Conservation (phyloP, 2,113 vertebrate genomes). For the Epinephelus fuscoguttatus region DNA sequence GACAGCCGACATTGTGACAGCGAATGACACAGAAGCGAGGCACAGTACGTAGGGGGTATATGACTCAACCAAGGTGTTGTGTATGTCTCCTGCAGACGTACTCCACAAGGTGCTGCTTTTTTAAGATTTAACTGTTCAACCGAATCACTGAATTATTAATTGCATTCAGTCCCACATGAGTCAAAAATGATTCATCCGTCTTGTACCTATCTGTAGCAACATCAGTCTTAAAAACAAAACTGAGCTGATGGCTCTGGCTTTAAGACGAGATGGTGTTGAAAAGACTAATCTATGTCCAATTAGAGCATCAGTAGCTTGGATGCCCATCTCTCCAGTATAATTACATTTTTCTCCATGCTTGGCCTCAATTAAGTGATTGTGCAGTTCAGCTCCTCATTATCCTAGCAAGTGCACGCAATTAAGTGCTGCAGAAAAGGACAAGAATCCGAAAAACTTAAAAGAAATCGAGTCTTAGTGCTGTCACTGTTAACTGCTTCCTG, state of each 20-base stretch:
- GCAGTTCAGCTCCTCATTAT: slow-evolving; percentile 43
- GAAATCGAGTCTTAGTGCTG: neutral
- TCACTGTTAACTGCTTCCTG: neutral
- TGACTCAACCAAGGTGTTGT: slow-evolving; percentile 65
- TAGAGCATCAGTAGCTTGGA: slow-evolving; percentile 40
- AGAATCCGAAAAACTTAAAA: slow-evolving; percentile 16
- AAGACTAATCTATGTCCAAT: slow-evolving; percentile 51
- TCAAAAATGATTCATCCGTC: neutral
- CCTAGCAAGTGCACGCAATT: slow-evolving; percentile 29
- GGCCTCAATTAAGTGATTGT: slow-evolving; percentile 44
- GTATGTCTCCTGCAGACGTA: slow-evolving; percentile 15
- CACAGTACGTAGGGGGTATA: slow-evolving; percentile 37
- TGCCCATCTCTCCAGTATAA: slow-evolving; percentile 43
- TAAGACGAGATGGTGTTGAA: slow-evolving; percentile 31
- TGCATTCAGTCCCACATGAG: neutral
- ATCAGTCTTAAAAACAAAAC: slow-evolving; percentile 17
- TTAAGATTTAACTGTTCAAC: neutral
- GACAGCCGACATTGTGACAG: slow-evolving; percentile 56
- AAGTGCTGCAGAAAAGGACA: slow-evolving; percentile 9
- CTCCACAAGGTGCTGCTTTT: slow-evolving; percentile 6
- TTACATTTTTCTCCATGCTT: slow-evolving; percentile 53
- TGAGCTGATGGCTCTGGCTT: neutral
- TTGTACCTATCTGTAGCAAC: neutral
- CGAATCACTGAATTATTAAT: neutral
- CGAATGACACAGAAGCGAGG: slow-evolving; percentile 59